These are phyloP conservation scores for Himalopsyche phryganea DNA, from an alignment of 1,140 invertebrate genomes.

Conservation along the genomic window DNA sequence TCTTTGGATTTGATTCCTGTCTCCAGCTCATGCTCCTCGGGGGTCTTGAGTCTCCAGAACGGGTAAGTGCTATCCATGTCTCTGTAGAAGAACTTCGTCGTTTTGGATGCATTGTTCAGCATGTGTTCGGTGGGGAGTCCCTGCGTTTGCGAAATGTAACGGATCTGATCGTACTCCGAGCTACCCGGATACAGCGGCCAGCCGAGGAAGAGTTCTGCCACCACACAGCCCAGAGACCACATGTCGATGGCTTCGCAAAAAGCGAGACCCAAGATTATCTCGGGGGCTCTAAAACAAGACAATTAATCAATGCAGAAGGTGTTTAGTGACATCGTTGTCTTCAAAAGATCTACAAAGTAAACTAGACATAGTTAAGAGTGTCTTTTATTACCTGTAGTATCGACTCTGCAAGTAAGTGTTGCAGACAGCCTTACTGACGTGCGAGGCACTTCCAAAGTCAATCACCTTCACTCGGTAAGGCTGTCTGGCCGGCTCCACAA, in stretches of 20 bases:
- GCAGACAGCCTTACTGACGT: slow-evolving; percentile 98
- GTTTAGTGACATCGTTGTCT: too few relatives aligned
- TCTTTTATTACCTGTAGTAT: slow-evolving; percentile 89
- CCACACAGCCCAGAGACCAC: slow-evolving; percentile 99
- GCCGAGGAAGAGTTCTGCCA: slow-evolving; percentile 97
- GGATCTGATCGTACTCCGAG: slow-evolving; percentile 99
- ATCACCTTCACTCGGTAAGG: slow-evolving; percentile 98
- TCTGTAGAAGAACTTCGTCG: slow-evolving; percentile 96
- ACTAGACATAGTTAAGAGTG: too few relatives aligned
- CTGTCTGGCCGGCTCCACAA: slow-evolving; percentile 95
- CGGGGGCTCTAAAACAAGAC: slow-evolving; percentile 74
- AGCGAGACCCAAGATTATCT: slow-evolving; percentile 96
- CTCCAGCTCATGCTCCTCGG: slow-evolving; percentile 97
- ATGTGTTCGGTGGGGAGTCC: slow-evolving; percentile 96
- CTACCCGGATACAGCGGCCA: slow-evolving; percentile 99
- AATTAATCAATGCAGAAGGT: not conserved
- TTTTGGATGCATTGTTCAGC: slow-evolving; percentile 98
- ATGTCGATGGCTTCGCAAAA: slow-evolving; percentile 99
- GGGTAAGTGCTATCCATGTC: slow-evolving; percentile 96
- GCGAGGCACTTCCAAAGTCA: slow-evolving; percentile 98
- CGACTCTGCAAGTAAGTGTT: slow-evolving; percentile 99
- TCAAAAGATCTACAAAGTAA: too few relatives aligned
- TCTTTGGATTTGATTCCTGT: slow-evolving; percentile 99
- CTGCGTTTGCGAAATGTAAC: slow-evolving; percentile 72
- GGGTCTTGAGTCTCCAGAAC: slow-evolving; percentile 96